phyloP scores from a whole-genome alignment of 2,113 vertebrate genomes.

The Trinectes maculatus region DNA sequence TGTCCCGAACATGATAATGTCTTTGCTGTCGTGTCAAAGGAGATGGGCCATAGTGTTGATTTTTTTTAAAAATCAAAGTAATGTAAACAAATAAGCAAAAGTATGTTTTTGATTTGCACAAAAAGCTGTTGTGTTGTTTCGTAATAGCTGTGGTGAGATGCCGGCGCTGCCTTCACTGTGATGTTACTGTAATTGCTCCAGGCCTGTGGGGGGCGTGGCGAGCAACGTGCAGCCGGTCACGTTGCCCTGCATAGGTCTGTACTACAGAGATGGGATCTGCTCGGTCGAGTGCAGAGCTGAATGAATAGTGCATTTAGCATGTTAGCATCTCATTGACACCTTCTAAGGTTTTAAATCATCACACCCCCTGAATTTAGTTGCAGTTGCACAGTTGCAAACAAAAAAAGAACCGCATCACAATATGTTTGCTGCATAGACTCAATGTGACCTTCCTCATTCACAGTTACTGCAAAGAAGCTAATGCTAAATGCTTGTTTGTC shows the following conservation, averaged over 20 bases:
- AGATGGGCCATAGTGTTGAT: no score
- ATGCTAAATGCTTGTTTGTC: not conserved
- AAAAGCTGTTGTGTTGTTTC: slow-evolving; percentile 23
- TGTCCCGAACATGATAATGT: not conserved
- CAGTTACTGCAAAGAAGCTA: not conserved
- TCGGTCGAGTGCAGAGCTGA: not conserved
- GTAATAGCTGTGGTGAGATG: slow-evolving; percentile 4
- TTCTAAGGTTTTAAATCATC: not conserved
- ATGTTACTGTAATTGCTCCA: slow-evolving; percentile 1
- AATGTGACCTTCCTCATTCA: not conserved
- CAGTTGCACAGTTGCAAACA: not conserved
- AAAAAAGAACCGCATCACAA: not conserved
- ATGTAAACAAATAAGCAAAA: not conserved
- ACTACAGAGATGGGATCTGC: not conserved
- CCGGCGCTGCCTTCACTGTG: slow-evolving; percentile 7
- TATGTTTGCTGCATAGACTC: not conserved
- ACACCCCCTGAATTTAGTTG: no score
- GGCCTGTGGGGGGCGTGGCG: slow-evolving; percentile 35
- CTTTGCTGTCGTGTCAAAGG: not conserved
- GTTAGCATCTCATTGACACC: no score
- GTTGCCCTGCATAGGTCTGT: slow-evolving; percentile 45
- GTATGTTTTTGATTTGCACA: not conserved
- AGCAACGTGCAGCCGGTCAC: slow-evolving; percentile 59
- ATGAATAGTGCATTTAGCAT: not conserved
- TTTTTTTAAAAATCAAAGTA: not conserved